phyloP scores from a whole-genome alignment of 2,113 vertebrate species.

The Daboia siamensis region DNA sequence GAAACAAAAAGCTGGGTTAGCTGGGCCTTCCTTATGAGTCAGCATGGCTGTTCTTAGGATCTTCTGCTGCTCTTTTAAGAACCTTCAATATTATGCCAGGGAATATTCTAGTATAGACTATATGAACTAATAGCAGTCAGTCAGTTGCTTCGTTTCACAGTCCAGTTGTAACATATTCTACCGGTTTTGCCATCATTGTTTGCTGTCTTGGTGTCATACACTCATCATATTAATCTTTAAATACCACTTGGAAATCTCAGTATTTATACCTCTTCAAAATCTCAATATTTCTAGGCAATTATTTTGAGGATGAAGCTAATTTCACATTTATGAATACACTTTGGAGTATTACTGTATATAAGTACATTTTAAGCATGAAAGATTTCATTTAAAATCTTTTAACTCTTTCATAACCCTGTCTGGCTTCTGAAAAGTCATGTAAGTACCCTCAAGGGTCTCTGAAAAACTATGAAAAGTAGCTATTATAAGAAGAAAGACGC shows the following conservation, averaged over 20 bases:
- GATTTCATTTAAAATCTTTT: background rate
- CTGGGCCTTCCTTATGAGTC: background rate
- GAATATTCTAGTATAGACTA: background rate
- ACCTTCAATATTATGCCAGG: background rate
- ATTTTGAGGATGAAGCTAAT: background rate
- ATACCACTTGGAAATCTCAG: background rate
- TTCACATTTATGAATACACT: background rate
- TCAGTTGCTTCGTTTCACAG: background rate
- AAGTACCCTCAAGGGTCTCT: background rate
- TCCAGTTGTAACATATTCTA: background rate
- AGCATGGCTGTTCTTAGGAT: background rate
- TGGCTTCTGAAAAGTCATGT: background rate
- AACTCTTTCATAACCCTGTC: background rate
- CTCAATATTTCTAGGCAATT: background rate
- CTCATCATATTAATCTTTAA: background rate
- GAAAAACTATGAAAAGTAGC: background rate
- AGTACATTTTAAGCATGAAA: background rate
- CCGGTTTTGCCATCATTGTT: conserved; percentile 1
- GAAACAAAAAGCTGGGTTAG: background rate
- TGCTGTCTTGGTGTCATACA: background rate
- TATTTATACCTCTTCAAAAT: background rate
- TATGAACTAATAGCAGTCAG: conserved; percentile 10
- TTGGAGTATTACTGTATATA: background rate
- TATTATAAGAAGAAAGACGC: background rate
- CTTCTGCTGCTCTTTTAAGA: background rate